Conservation (phyloP, 1,140 invertebrate species). For the Drosophila auraria region DNA sequence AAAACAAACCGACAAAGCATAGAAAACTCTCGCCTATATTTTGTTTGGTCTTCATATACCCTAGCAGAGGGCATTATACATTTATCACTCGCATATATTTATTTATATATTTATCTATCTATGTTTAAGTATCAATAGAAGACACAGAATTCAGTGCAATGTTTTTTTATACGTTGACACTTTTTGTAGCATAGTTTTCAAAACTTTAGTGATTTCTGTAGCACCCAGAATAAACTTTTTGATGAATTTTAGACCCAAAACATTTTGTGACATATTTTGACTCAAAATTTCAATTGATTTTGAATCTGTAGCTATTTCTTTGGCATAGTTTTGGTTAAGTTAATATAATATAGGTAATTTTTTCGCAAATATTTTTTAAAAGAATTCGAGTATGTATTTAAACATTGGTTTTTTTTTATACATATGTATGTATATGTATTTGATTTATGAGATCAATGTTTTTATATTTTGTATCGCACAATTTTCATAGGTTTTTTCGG, state of each 20-base stretch:
- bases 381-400: neutral
- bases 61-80: neutral
- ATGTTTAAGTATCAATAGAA: no score
- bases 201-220: no score
- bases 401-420: neutral
- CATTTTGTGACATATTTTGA: neutral
- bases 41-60: constrained; percentile 3
- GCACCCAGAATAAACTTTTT: neutral
- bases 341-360: no score
- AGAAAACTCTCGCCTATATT: constrained; percentile 3
- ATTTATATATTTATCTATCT: no score
- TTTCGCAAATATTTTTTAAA: neutral
- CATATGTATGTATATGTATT: neutral
- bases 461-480: neutral
- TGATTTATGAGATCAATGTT: neutral
- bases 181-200: no score
- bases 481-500: no score
- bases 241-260: no score
- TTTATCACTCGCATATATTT: no score
- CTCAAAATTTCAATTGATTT: neutral
- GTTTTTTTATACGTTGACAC: no score
- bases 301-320: neutral
- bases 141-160: no score
- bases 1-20: constrained; percentile 25
- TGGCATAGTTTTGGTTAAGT: neutral